Conservation (phyloP, 2,888 invertebrate genomes). For the Lasius fuliginosus region DNA sequence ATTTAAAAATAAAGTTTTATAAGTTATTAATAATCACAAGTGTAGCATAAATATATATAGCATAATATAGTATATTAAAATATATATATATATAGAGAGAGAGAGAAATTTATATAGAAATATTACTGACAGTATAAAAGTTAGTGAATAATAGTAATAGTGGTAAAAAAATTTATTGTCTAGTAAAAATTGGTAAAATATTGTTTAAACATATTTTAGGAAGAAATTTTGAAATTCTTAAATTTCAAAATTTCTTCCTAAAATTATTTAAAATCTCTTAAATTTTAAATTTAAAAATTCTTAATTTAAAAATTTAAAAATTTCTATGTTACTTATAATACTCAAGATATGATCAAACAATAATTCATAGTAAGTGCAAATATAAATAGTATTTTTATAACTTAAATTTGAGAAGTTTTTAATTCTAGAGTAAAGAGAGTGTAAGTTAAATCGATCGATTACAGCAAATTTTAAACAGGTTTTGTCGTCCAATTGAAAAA, state of each 20-base stretch:
- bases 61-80: too few species aligned
- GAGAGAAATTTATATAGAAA: neutral
- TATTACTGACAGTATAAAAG: neutral
- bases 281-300: too few species aligned
- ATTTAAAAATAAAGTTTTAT: slow-evolving; percentile 41
- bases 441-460: neutral
- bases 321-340: neutral
- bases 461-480: neutral
- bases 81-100: too few species aligned
- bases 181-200: neutral
- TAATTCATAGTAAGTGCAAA: neutral
- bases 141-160: neutral
- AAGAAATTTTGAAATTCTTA: neutral
- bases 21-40: slow-evolving; percentile 6
- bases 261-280: too few species aligned
- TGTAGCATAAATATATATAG: neutral
- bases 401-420: neutral
- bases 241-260: too few species aligned
- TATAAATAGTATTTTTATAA: neutral
- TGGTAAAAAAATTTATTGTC: neutral
- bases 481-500: neutral
- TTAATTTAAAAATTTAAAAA: neutral
- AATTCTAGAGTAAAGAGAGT: neutral
- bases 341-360: neutral
- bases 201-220: neutral